Base-by-base conservation (phyloP, 35 echinoderm and acorn worm species). In the Amphiura filiformis region DNA sequence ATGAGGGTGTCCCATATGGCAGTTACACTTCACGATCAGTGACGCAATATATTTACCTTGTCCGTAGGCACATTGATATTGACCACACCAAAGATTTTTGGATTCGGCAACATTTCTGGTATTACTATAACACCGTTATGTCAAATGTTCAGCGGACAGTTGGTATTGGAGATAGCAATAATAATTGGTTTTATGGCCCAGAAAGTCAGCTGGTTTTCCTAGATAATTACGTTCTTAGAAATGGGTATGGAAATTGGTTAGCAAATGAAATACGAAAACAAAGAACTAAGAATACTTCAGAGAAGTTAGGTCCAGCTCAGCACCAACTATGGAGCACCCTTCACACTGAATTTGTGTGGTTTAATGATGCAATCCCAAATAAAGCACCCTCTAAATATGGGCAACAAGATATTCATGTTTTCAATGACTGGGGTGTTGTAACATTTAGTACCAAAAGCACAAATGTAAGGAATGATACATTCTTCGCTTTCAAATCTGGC, bases 121-220 rank as follows among this genome's bases (percentile, higher is more conserved):
- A 95, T 70, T 99, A 88, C 39, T 99, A 92, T 75, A 88, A 99
- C 84, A 99, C 96, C 41, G 75, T 99, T 37, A 39, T 92, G 35
- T 93, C 96, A 15, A 87, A 92, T 40, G 94, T 99, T 86, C 93
- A 99, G 76, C 87, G 93, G 37, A 95, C 93, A 13, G 84, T 99
- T 23, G 93, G 92, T 35, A 94, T 95, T 56, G 96, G 93, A 36
- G 96, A 99, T 70, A 92, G 93, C 77, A 99, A 99, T 38, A 79
- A 92, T 65, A 99, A 99, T 76, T 99, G 96, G 96, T 99, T 99
- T 41, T 99, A 99, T 77, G 96, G 96, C 22, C 96, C 96, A 11
- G 96, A 99, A 83, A 99, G 96, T 75, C 96, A 99, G 78, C 78
- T 95, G 0, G 93, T 99, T 11, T 95, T 99, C 76, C 87, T 99